Evolutionary conservation across 1,140 invertebrate genomes (phyloP).

Genomic region (Drosophila kurseongensis): DNA sequence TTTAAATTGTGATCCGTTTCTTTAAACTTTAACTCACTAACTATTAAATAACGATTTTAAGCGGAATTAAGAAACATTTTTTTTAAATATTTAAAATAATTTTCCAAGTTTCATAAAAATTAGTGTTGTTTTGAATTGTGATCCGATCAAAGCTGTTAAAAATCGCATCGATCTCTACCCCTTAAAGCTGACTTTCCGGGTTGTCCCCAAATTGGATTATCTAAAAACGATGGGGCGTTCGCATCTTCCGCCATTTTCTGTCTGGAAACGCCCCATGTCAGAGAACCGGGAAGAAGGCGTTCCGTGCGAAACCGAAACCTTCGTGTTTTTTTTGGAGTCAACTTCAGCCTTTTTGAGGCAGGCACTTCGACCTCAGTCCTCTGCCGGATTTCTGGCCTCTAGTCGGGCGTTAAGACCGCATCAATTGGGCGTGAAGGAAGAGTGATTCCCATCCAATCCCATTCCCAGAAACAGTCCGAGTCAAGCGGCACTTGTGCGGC

Average conservation of each 20-base stretch:
- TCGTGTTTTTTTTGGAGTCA: constrained; percentile 15
- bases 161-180: not conserved
- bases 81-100: too few relatives aligned
- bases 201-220: constrained; percentile 61
- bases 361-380: constrained; percentile 2
- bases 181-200: not conserved
- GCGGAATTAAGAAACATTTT: too few relatives aligned
- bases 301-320: constrained; percentile 71
- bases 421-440: constrained; percentile 81
- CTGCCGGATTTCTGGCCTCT: constrained; percentile 18
- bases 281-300: constrained; percentile 75
- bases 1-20: not conserved
- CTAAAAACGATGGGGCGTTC: constrained; percentile 38
- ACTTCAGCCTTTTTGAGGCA: constrained; percentile 45
- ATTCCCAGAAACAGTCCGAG: constrained; percentile 27
- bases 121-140: not conserved
- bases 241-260: constrained; percentile 72
- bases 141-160: not conserved
- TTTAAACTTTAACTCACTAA: too few relatives aligned
- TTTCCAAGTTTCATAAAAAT: not conserved
- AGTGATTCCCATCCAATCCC: constrained; percentile 1
- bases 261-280: constrained; percentile 69
- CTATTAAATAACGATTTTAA: too few relatives aligned
- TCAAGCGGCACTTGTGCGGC: constrained; percentile 66
- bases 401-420: constrained; percentile 79